phyloP scores from a whole-genome alignment of 2,888 invertebrate species.

The Nomada ruficornis region DNA sequence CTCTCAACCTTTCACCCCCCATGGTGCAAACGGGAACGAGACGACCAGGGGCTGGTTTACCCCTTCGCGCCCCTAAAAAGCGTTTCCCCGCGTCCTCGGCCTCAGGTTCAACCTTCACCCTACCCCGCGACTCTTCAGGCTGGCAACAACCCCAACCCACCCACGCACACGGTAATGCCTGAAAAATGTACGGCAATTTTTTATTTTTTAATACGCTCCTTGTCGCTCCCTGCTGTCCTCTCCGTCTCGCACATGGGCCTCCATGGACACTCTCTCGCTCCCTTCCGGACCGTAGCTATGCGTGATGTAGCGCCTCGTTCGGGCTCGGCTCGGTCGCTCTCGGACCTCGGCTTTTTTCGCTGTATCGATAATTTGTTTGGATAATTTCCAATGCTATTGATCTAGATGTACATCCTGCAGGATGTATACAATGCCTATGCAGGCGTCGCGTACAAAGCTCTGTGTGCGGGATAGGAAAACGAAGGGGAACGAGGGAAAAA shows the following conservation, averaged over 20 bases:
- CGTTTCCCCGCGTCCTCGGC: constrained; percentile 71
- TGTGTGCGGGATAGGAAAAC: constrained; percentile 41
- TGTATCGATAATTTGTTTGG: constrained; percentile 84
- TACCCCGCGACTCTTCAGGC: constrained; percentile 62
- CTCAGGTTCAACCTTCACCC: constrained; percentile 39
- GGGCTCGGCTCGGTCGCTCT: constrained; percentile 65
- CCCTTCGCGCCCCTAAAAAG: constrained; percentile 72
- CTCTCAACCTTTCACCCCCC: constrained; percentile 51
- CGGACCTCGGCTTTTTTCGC: constrained; percentile 72
- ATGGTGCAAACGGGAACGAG: constrained; percentile 49
- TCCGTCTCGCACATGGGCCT: constrained; percentile 56
- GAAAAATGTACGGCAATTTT: constrained; percentile 85
- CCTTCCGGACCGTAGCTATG: constrained; percentile 75
- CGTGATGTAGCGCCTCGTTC: constrained; percentile 82
- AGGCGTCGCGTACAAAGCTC: constrained; percentile 73
- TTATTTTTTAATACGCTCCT: constrained; percentile 83
- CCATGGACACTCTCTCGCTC: constrained; percentile 48
- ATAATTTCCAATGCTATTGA: constrained; percentile 85
- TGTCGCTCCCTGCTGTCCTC: constrained; percentile 62
- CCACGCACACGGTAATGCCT: constrained; percentile 81
- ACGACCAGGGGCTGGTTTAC: constrained; percentile 72
- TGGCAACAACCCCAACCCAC: constrained; percentile 72
- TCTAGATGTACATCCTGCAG: constrained; percentile 84
- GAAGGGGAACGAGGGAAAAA: constrained; percentile 23
- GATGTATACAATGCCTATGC: constrained; percentile 80